Conservation (phyloP, 2,797 vertebrate species). For the Hippopotamyrus pictus region DNA sequence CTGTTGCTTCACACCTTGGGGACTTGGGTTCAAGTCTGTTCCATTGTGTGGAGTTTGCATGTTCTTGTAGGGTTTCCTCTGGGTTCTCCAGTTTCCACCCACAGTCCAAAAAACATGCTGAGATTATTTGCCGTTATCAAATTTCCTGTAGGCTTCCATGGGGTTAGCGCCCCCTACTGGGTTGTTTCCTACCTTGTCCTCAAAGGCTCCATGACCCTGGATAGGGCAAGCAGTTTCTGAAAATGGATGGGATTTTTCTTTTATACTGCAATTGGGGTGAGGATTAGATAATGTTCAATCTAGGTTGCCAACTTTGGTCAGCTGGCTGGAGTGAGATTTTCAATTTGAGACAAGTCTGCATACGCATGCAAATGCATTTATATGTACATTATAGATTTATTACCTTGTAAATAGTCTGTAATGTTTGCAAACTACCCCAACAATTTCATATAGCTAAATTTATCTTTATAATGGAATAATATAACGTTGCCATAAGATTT, state of each 20-base stretch:
- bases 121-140: not conserved
- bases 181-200: not conserved
- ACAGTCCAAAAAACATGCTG: not conserved
- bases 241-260: not conserved
- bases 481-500: not conserved
- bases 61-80: not conserved
- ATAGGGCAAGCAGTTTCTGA: not conserved
- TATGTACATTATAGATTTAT: not conserved
- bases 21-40: not conserved
- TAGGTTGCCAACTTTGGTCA: not conserved
- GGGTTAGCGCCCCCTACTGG: not conserved
- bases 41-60: not conserved
- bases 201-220: not conserved
- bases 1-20: not conserved
- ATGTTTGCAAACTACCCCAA: not conserved
- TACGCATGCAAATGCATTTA: not conserved
- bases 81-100: not conserved
- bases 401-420: not conserved
- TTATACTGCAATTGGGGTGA: not conserved
- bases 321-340: not conserved
- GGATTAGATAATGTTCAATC: not conserved
- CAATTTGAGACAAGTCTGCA: not conserved
- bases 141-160: not conserved
- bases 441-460: not conserved
- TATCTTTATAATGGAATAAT: not conserved